A percentile compares a stretch with the other conserved stretches of the same genome.
These are phyloP conservation scores for Arrhamphus sclerolepis DNA, from an alignment of 2,797 vertebrate species.

Conservation along the genomic window DNA sequence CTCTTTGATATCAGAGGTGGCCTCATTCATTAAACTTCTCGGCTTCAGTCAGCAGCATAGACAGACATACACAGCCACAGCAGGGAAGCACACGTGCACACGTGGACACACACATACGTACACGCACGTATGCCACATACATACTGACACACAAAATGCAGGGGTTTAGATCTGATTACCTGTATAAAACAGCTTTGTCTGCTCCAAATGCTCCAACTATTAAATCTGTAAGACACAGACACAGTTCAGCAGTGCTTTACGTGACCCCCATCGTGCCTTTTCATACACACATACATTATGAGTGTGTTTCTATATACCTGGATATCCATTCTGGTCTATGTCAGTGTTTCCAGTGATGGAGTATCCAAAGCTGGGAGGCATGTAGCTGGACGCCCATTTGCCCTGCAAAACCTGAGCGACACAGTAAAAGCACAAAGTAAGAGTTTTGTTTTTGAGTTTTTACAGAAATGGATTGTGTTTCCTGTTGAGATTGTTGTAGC, in stretches of 20 bases:
- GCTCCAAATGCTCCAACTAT: conserved; percentile 91
- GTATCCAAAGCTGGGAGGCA: conserved; percentile 97
- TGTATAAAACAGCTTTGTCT: conserved; percentile 89
- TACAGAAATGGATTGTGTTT: too few relatives aligned
- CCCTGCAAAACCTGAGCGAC: conserved; percentile 86
- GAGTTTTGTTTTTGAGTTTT: neutral
- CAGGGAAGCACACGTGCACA: conserved; percentile 9
- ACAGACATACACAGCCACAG: conserved; percentile 19
- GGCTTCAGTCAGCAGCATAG: conserved; percentile 19
- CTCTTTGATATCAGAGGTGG: conserved; percentile 64
- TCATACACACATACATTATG: too few relatives aligned
- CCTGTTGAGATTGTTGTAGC: too few relatives aligned
- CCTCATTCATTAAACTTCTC: conserved; percentile 43
- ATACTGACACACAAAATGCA: neutral
- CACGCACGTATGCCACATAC: conserved; percentile 15
- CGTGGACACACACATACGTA: conserved; percentile 9
- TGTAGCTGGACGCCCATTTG: conserved; percentile 87
- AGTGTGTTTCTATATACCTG: conserved; percentile 78
- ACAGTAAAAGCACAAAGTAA: neutral
- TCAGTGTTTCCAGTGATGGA: conserved; percentile 92
- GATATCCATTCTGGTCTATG: conserved; percentile 95
- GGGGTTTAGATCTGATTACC: conserved; percentile 69
- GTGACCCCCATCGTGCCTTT: conserved; percentile 6
- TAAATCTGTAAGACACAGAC: conserved; percentile 82
- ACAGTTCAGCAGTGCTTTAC: conserved; percentile 24